Base-by-base conservation (phyloP, 1,140 invertebrate species). In the Drosophila repletoides region DNA sequence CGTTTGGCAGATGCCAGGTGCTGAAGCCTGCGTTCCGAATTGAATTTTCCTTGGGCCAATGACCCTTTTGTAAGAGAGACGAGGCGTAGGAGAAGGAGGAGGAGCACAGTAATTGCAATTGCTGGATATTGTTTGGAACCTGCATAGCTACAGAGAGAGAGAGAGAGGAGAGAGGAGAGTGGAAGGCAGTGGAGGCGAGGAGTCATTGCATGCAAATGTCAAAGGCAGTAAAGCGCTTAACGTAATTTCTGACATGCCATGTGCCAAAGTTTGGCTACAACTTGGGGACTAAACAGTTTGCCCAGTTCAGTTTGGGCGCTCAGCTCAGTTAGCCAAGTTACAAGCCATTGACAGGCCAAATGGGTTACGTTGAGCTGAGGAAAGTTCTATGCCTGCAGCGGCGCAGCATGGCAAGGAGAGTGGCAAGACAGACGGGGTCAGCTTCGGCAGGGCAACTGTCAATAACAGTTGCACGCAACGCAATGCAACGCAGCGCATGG, bases 331-430 rank as follows among this genome's bases (percentile, higher is more conserved):
- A 33, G 46, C 28, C 22, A 15, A 49, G 46, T 59, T 59, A 53
- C 65, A 51, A 64, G 66, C 59, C 49, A 69, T 64, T 69, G 66
- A 69, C 66, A 69, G 55, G 59, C 51, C 51, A 69, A 69, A 69
- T 64, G 60, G 49, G 19, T 46, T 58, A 45, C 22, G 15, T 33
- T 31, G 29, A 69, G 49, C 45, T 28, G 66, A 33, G 59, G 59
- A 69, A 69, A 69, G 66, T 69, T 69, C 48, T 26, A 4, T 15
- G 65, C 65, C 65, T 55, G 49, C 48, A 53, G 64, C 46, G 14
- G 0, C 4, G n/a, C n/a, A n/a, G n/a, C n/a, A n/a, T n/a, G 15
- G 36, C 33, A 26, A 21, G 51, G n/a, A 2, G 15, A 17, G 15
- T 28, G 19, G 21, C 19, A 12, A 29, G n/a, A n/a, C n/a, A 10